Conservation (phyloP, 2,113 vertebrate species). For the Callithrix jacchus region DNA sequence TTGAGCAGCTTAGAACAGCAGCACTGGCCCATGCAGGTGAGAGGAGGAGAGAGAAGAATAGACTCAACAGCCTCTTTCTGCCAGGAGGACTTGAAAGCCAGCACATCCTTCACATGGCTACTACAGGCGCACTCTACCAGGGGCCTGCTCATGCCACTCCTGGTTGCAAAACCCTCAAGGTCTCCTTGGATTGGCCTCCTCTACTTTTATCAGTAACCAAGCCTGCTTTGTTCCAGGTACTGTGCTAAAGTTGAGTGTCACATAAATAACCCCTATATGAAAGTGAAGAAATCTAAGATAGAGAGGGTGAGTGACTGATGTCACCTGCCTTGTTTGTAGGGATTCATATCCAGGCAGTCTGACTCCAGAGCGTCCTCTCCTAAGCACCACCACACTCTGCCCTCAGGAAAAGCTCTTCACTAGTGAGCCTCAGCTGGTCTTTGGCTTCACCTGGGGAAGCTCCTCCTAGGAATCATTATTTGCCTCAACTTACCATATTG, state of each 20-base stretch:
- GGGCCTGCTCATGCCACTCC: neutral
- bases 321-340: rapidly evolving
- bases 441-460: neutral
- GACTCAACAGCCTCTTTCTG: neutral
- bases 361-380: neutral
- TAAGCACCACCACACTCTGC: rapidly evolving
- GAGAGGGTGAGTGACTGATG: neutral
- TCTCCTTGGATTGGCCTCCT: neutral
- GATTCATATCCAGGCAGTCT: neutral
- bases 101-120: rapidly evolving
- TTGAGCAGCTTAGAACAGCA: neutral
- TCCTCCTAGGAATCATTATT: neutral
- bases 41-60: neutral
- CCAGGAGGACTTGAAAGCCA: neutral
- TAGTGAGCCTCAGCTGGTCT: neutral
- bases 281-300: neutral
- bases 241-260: neutral
- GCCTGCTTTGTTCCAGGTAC: neutral
- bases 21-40: rapidly evolving
- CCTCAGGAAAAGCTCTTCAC: neutral
- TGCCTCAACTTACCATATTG: neutral
- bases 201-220: neutral
- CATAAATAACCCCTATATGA: neutral
- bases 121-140: rapidly evolving
- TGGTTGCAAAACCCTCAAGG: neutral